Conservation (phyloP, 2,888 invertebrate genomes). For the Cataglyphis rosenhaueri region DNA sequence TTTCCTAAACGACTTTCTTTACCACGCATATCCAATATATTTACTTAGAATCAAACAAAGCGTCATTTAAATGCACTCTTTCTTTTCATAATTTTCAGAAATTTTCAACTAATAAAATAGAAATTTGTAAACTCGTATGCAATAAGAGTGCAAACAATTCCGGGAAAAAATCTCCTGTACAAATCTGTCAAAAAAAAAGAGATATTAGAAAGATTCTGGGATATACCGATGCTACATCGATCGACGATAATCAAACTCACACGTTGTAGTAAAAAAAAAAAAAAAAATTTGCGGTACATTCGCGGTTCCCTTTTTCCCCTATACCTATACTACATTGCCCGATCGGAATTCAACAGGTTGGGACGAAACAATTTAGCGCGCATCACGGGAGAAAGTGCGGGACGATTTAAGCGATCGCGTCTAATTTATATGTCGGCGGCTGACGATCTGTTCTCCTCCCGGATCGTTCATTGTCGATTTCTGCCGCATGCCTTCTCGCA, state of each 20-base stretch:
- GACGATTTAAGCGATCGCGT: slow-evolving; percentile 45
- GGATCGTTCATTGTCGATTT: slow-evolving; percentile 41
- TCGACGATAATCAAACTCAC: background rate
- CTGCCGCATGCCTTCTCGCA: slow-evolving; percentile 44
- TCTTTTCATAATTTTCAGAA: background rate
- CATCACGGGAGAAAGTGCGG: slow-evolving; percentile 32
- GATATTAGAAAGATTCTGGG: background rate
- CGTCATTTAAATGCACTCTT: background rate
- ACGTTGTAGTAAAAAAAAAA: background rate
- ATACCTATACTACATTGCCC: background rate
- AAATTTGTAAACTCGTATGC: background rate
- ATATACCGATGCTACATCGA: slow-evolving; percentile 8
- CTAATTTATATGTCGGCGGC: slow-evolving; percentile 40
- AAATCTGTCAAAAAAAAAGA: background rate
- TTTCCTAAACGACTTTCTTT: slow-evolving; percentile 10
- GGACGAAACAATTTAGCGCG: slow-evolving; percentile 46
- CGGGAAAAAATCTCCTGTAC: background rate
- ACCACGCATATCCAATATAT: background rate
- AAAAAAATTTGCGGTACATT: background rate
- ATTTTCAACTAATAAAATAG: background rate
- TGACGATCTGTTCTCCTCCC: slow-evolving; percentile 24
- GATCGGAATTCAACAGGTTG: slow-evolving; percentile 47
- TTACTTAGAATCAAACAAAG: background rate
- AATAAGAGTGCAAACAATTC: background rate
- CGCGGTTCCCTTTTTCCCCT: background rate